Percentiles rank a stretch among this genome's conserved stretches.
Conservation (phyloP, 2,888 invertebrate genomes). For the Stratiomys singularior region DNA sequence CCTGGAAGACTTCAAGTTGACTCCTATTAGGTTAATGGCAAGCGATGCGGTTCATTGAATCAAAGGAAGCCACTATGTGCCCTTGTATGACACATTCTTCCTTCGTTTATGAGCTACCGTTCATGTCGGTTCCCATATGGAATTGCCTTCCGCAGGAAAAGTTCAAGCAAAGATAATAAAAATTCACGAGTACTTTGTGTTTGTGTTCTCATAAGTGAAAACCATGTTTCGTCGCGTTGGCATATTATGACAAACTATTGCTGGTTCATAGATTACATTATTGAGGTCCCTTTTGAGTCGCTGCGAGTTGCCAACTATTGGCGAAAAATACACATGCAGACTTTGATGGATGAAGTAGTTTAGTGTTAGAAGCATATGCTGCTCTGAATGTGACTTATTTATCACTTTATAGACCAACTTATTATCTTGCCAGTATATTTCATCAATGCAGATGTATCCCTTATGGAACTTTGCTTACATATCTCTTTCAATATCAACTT, state of each 20-base stretch:
- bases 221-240: neutral
- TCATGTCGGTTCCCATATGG: neutral
- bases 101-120: too few relatives aligned
- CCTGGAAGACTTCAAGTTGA: conserved; percentile 18
- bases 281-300: too few relatives aligned
- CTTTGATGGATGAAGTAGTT: too few relatives aligned
- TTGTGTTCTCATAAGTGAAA: conserved; percentile 15
- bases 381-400: too few relatives aligned
- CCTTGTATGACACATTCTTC: neutral
- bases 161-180: conserved; percentile 22
- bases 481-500: too few relatives aligned
- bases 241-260: conserved; percentile 2
- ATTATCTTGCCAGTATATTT: too few relatives aligned
- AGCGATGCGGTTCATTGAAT: conserved; percentile 39
- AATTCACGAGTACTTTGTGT: conserved; percentile 12
- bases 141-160: conserved; percentile 21
- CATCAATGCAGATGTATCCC: too few relatives aligned
- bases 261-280: neutral
- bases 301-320: too few relatives aligned
- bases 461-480: too few relatives aligned
- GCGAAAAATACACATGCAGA: too few relatives aligned
- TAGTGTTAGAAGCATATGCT: too few relatives aligned
- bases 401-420: too few relatives aligned
- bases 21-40: conserved; percentile 24
- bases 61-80: conserved; percentile 5